phyloP scores from a whole-genome alignment of 2,888 invertebrate genomes.

The Geophilus truncorum region DNA sequence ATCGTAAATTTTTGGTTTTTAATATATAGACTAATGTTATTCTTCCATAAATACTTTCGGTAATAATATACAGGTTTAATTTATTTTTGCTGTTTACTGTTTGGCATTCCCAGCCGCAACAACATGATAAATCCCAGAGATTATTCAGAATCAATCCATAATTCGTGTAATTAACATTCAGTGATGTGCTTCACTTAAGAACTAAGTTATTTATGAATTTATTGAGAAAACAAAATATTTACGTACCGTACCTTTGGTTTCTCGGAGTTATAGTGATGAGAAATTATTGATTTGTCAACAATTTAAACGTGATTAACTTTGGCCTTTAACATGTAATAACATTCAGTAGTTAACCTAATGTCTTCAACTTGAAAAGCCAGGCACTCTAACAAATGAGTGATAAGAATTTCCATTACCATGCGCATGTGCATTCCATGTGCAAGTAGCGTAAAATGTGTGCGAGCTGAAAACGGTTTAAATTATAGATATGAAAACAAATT shows the following conservation, averaged over 20 bases:
- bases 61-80: too few relatives aligned
- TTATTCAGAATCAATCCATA: too few relatives aligned
- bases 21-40: too few relatives aligned
- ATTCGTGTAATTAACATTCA: too few relatives aligned
- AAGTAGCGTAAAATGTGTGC: conserved; percentile 23
- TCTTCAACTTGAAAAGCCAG: conserved; percentile 26
- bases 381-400: conserved; percentile 24
- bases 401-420: conserved; percentile 18
- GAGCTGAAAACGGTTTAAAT: conserved; percentile 23
- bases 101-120: too few relatives aligned
- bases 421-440: conserved; percentile 25
- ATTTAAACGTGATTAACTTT: neutral
- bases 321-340: neutral
- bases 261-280: neutral
- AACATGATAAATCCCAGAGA: too few relatives aligned
- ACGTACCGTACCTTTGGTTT: neutral
- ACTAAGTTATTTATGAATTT: too few relatives aligned
- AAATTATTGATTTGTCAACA: neutral
- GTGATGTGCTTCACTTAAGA: too few relatives aligned
- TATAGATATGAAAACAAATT: conserved; percentile 27
- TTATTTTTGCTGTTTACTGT: too few relatives aligned
- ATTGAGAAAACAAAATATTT: too few relatives aligned
- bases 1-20: neutral
- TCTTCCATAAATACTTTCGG: too few relatives aligned
- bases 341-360: conserved; percentile 1